Evolutionary conservation across 2,888 invertebrate genomes (phyloP).

Genomic region (Coenonympha glycerion): DNA sequence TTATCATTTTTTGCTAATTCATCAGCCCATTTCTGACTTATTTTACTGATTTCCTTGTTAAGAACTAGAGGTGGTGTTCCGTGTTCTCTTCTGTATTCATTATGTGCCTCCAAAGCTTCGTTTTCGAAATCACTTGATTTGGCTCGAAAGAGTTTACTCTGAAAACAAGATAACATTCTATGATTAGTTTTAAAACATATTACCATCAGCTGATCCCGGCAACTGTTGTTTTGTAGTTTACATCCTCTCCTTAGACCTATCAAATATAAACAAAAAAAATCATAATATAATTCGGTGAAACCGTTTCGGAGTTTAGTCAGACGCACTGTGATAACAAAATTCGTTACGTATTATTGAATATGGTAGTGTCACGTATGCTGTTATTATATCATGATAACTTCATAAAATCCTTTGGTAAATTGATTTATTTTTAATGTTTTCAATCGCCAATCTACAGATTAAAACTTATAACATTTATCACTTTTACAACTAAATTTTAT

Average conservation of each 20-base stretch:
- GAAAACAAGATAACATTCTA: slow-evolving; percentile 36
- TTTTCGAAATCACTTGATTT: slow-evolving; percentile 61
- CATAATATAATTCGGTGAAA: too few species aligned
- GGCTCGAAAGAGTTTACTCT: slow-evolving; percentile 62
- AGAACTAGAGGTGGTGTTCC: slow-evolving; percentile 68
- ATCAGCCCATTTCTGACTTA: slow-evolving; percentile 83
- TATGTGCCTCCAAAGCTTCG: slow-evolving; percentile 62
- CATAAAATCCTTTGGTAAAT: neutral
- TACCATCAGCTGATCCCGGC: too few species aligned
- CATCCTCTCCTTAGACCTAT: too few species aligned
- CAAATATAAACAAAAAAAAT: too few species aligned
- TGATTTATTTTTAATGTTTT: neutral
- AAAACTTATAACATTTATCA: slow-evolving; percentile 2
- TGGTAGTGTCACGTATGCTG: too few species aligned
- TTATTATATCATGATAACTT: too few species aligned
- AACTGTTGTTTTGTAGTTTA: too few species aligned
- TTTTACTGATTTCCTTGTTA: slow-evolving; percentile 78
- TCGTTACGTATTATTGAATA: too few species aligned
- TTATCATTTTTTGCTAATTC: slow-evolving; percentile 78
- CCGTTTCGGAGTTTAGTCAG: too few species aligned
- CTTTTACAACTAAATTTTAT: neutral
- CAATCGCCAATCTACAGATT: neutral
- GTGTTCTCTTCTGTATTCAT: slow-evolving; percentile 63
- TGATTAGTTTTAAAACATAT: neutral
- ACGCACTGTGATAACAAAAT: too few species aligned